Conservation (phyloP, 2,888 invertebrate genomes). For the Brachyptera risi region DNA sequence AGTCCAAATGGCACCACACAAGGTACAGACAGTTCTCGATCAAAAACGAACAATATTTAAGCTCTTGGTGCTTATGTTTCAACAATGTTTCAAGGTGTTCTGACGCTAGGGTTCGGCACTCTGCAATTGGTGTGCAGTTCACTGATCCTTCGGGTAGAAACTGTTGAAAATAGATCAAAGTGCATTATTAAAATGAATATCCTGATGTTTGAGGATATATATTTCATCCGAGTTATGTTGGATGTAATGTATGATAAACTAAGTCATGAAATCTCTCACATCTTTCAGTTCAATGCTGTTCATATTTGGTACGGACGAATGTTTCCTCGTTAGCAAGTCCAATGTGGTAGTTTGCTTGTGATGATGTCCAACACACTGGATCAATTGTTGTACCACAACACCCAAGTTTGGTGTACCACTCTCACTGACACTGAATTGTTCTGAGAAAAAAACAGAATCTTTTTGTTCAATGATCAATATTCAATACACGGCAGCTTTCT, state of each 20-base stretch:
- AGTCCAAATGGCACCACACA: slow-evolving; percentile 72
- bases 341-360: slow-evolving; percentile 50
- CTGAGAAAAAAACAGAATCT: slow-evolving; percentile 17
- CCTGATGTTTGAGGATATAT: not conserved
- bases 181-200: slow-evolving; percentile 29
- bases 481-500: no score
- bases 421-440: slow-evolving; percentile 21
- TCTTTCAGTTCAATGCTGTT: slow-evolving; percentile 38
- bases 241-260: not conserved
- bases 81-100: slow-evolving; percentile 50
- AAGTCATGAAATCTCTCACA: slow-evolving; percentile 34
- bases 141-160: slow-evolving; percentile 34
- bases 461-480: no score
- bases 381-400: slow-evolving; percentile 53
- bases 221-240: no score
- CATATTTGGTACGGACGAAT: slow-evolving; percentile 47
- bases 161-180: slow-evolving; percentile 30
- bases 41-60: slow-evolving; percentile 60
- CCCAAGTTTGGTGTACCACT: slow-evolving; percentile 47
- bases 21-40: slow-evolving; percentile 69
- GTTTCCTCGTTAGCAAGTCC: slow-evolving; percentile 49
- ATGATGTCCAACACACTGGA: slow-evolving; percentile 53
- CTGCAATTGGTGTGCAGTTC: slow-evolving; percentile 29
- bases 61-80: slow-evolving; percentile 55
- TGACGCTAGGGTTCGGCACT: slow-evolving; percentile 35